Evolutionary conservation across 2,113 vertebrate genomes (phyloP).

Genomic region (Lycocorax pyrrhopterus): DNA sequence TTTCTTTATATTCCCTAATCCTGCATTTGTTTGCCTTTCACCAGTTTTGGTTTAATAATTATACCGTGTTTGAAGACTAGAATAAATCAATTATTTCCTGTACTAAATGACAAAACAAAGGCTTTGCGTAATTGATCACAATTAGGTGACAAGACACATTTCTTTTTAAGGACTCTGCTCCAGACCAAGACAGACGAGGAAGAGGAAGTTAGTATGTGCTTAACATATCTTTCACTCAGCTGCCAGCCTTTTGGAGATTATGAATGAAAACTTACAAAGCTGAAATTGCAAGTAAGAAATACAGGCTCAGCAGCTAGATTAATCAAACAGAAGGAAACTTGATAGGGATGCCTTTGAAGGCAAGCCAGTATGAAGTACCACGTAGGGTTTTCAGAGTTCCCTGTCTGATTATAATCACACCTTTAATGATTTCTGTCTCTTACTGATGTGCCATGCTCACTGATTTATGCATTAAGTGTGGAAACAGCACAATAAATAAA

Average conservation of each 20-base stretch:
- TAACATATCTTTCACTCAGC: background rate
- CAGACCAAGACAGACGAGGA: background rate
- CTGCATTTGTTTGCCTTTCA: background rate
- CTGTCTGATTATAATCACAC: background rate
- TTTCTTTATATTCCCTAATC: background rate
- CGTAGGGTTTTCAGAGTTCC: background rate
- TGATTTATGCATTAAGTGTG: background rate
- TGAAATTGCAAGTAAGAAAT: background rate
- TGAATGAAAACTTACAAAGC: background rate
- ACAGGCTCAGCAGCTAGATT: background rate
- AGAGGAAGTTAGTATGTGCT: background rate
- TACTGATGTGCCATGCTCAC: fast-evolving
- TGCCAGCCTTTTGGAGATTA: background rate
- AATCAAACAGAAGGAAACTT: background rate
- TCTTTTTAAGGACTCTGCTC: background rate
- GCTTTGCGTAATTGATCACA: background rate
- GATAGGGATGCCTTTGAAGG: background rate
- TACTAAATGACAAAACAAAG: background rate
- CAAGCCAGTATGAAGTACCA: background rate
- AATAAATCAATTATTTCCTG: background rate
- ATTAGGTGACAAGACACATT: background rate
- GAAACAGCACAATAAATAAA: background rate
- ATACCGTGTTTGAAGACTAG: background rate
- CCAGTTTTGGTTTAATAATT: background rate
- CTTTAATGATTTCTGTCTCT: background rate